Evolutionary conservation across 2,797 vertebrate genomes (phyloP), one percentile per base, ranked within the genome.

Genomic region (Cryptoprocta ferox): DNA sequence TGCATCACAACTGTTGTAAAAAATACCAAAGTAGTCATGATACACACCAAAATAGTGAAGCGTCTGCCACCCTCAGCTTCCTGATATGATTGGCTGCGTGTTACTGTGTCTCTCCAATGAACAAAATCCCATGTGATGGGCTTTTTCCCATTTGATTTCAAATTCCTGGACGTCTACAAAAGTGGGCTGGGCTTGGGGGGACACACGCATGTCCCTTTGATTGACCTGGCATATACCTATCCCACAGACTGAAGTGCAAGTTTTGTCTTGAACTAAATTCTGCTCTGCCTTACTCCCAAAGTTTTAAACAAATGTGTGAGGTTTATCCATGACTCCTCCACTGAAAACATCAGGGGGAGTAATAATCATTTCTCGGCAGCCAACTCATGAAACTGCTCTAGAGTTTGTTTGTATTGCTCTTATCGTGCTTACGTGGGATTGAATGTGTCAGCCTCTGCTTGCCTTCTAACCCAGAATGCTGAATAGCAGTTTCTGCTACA

Each of bases 221-320:
- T n/a, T n/a, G n/a, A n/a, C 13, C 93, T 89, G 42, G 8, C 5
- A 28, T 80, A 28, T 80, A 81, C 13, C 76, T 45, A 68, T n/a
- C 80, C 75, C 5, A 42, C 65, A 89, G 85, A 93, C 63, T 35
- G 48, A 95, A 89, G 21, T 32, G 53, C 73, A 30, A n/a, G 79
- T 92, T 92, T 96, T 75, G 63, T 89, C 94, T 94, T 56, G 63
- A 97, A 63, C 12, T 61, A 81, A 80, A 91, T 96, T 96, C 89
- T 42, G 7, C 76, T 63, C 80, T 26, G 42, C 45, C n/a, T 92
- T 35, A 76, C 32, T 24, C 63, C 37, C 48, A 37, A 42, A 78
- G n/a, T 81, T 95, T 94, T 75, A 71, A 97, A 97, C 84, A 80
- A 92, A 92, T 35, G 28, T 85, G 28, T 91, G 84, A 42, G 68